phyloP scores from a whole-genome alignment of 2,797 vertebrate genomes.

The Platalea minor region DNA sequence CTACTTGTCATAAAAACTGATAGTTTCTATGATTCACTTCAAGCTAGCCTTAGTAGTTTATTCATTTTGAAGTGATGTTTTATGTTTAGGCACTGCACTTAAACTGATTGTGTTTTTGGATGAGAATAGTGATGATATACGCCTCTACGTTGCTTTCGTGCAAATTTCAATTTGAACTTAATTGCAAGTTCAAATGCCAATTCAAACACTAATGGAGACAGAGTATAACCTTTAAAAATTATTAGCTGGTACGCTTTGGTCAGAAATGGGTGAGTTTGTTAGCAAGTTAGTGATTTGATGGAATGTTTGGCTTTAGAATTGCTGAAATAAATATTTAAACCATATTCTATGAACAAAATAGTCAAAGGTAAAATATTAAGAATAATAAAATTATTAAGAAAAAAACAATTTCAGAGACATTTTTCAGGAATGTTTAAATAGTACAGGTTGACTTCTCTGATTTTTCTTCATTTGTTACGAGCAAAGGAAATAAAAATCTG shows the following conservation, averaged over 20 bases:
- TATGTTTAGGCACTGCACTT: not conserved
- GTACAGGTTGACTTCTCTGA: not conserved
- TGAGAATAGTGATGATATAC: not conserved
- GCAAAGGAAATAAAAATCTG: not conserved
- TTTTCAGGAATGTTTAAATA: not conserved
- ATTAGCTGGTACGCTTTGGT: not conserved
- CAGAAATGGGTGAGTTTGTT: not conserved
- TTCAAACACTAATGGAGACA: not conserved
- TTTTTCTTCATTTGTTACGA: not conserved
- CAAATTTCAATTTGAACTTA: not conserved
- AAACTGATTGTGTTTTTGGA: not conserved
- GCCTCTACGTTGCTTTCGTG: not conserved
- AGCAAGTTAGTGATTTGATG: not conserved
- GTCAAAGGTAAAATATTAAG: not conserved
- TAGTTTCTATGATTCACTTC: not conserved
- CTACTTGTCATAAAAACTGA: not conserved
- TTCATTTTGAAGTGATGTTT: not conserved
- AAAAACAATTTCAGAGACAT: not conserved
- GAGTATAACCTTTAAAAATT: not conserved
- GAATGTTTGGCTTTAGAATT: not conserved
- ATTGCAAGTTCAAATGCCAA: not conserved
- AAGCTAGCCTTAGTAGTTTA: not conserved
- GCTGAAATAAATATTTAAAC: not conserved
- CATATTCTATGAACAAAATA: not conserved
- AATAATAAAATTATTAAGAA: not conserved